Percentiles rank a stretch among this genome's conserved stretches.
Evolutionary conservation across 2,888 invertebrate species (phyloP).

Genomic region (Tetranychus truncatus): DNA sequence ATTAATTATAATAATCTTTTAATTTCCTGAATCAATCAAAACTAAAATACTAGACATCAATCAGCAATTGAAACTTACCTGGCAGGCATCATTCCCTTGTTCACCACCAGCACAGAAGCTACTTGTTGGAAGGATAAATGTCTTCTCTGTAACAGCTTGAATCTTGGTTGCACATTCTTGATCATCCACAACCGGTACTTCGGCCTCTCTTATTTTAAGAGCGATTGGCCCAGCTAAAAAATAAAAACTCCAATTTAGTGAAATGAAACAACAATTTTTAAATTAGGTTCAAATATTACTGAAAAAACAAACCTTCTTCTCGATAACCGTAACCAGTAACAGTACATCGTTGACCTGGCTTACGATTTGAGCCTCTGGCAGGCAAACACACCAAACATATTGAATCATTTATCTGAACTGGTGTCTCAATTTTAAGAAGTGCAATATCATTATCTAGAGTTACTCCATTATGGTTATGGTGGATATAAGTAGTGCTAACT

Average conservation of each 20-base stretch:
- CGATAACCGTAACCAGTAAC: slow-evolving; percentile 82
- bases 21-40: slow-evolving; percentile 22
- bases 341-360: slow-evolving; percentile 66
- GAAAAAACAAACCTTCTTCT: slow-evolving; percentile 58
- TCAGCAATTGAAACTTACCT: not conserved
- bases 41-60: slow-evolving; percentile 1
- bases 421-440: slow-evolving; percentile 44
- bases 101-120: slow-evolving; percentile 88
- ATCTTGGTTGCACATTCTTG: slow-evolving; percentile 78
- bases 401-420: slow-evolving; percentile 24
- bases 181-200: slow-evolving; percentile 77
- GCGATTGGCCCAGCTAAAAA: slow-evolving; percentile 67
- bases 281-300: not conserved
- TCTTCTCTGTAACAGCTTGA: slow-evolving; percentile 82
- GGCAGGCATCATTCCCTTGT: slow-evolving; percentile 60
- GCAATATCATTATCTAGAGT: slow-evolving; percentile 87
- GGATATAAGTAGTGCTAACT: slow-evolving; percentile 81
- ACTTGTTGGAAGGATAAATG: slow-evolving; percentile 69
- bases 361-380: slow-evolving; percentile 63
- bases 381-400: slow-evolving; percentile 52
- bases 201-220: slow-evolving; percentile 66
- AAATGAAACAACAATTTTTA: not conserved
- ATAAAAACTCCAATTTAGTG: not conserved
- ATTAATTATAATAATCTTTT: not conserved
- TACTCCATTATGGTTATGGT: slow-evolving; percentile 86